Evolutionary conservation across 2,113 vertebrate genomes (phyloP).

Genomic region (Merops nubicus): DNA sequence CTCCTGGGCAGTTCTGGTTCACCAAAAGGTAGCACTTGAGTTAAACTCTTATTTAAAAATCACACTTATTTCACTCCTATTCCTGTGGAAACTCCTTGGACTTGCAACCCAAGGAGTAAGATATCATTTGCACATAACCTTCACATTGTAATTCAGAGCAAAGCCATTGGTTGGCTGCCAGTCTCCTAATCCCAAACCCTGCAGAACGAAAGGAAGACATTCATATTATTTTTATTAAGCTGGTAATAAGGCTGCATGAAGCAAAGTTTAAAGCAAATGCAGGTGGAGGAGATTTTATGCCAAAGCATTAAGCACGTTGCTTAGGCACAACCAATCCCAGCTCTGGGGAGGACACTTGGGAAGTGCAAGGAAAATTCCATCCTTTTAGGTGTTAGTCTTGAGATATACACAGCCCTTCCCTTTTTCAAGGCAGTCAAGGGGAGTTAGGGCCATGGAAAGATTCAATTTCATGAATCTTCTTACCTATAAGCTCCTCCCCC

Average conservation of each 20-base stretch:
- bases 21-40: neutral
- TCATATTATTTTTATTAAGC: constrained; percentile 42
- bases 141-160: neutral
- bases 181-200: neutral
- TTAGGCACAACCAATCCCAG: neutral
- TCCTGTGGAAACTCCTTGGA: neutral
- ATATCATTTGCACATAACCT: neutral
- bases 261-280: constrained; percentile 14
- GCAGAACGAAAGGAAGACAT: constrained; percentile 8
- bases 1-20: neutral
- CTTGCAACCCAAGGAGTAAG: neutral
- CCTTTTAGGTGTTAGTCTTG: neutral
- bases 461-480: neutral
- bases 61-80: neutral
- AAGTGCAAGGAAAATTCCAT: neutral
- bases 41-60: neutral
- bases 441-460: neutral
- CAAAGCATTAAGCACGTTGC: neutral
- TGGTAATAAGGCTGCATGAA: constrained; percentile 39
- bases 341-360: neutral
- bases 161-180: constrained; percentile 14
- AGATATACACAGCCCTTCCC: neutral
- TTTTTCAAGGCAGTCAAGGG: neutral
- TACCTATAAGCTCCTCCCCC: neutral
- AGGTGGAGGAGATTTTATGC: constrained; percentile 32